These are phyloP conservation scores for Lasioglossum morio DNA, from an alignment of 2,888 invertebrate species.

Conservation along the genomic window DNA sequence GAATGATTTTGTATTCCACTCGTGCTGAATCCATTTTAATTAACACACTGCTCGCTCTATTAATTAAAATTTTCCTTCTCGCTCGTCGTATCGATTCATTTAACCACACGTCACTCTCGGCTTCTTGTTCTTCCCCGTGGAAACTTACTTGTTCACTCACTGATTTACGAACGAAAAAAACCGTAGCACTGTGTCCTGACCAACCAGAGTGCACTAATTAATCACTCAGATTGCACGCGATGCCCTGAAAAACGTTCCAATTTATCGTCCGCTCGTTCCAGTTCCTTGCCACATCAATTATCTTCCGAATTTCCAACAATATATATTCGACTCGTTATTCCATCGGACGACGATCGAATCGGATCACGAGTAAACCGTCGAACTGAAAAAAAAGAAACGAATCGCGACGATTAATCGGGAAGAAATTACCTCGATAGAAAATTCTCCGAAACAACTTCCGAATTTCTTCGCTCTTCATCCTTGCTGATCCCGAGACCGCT, in stretches of 20 bases:
- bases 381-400: background rate
- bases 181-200: background rate
- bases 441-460: background rate
- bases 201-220: slow-evolving; percentile 1
- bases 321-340: background rate
- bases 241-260: background rate
- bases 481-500: background rate
- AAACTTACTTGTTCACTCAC: background rate
- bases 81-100: background rate
- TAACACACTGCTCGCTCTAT: background rate
- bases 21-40: background rate
- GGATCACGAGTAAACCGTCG: background rate
- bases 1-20: too few species aligned
- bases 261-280: background rate
- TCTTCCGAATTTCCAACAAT: background rate
- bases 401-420: background rate
- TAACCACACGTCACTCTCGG: background rate
- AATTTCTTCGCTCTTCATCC: background rate
- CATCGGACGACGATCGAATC: background rate
- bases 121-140: background rate
- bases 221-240: background rate
- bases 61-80: too few species aligned
- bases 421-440: background rate
- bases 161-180: background rate
- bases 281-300: background rate